Percentiles rank a stretch among this genome's conserved stretches.
phyloP scores from a whole-genome alignment of 2,888 invertebrate genomes.

The Sepiola atlantica region DNA sequence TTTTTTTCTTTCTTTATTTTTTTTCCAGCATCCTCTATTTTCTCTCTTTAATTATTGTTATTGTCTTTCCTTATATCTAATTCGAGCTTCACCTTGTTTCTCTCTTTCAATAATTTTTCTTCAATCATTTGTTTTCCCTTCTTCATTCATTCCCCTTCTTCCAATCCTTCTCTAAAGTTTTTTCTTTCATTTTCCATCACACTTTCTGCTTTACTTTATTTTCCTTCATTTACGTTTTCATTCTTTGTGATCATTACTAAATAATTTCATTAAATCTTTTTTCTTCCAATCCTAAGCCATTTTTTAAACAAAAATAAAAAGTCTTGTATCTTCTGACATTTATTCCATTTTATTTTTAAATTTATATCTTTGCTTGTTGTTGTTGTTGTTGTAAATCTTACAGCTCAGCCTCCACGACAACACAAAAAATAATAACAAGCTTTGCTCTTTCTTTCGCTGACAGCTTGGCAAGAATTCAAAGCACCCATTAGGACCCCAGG shows the following conservation, averaged over 20 bases:
- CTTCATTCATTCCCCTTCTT: neutral
- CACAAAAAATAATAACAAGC: neutral
- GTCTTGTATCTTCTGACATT: neutral
- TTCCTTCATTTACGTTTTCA: neutral
- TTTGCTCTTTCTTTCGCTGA: neutral
- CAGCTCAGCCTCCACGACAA: neutral
- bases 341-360: neutral
- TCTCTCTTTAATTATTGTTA: no score
- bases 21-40: no score
- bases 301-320: neutral
- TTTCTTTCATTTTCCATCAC: neutral
- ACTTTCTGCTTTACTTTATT: neutral
- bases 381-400: neutral
- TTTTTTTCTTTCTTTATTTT: no score
- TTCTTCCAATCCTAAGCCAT: neutral
- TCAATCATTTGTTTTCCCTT: neutral
- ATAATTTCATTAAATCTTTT: neutral
- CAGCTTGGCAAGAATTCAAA: slow-evolving; percentile 12
- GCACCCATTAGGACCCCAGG: slow-evolving; percentile 32
- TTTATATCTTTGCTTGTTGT: neutral
- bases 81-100: neutral
- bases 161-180: neutral
- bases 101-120: neutral
- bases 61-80: no score
- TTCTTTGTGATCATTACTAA: neutral